A percentile compares a stretch with the other conserved stretches of the same genome.
phyloP scores from a whole-genome alignment of 2,113 vertebrate species.

The Zosterops lateralis region DNA sequence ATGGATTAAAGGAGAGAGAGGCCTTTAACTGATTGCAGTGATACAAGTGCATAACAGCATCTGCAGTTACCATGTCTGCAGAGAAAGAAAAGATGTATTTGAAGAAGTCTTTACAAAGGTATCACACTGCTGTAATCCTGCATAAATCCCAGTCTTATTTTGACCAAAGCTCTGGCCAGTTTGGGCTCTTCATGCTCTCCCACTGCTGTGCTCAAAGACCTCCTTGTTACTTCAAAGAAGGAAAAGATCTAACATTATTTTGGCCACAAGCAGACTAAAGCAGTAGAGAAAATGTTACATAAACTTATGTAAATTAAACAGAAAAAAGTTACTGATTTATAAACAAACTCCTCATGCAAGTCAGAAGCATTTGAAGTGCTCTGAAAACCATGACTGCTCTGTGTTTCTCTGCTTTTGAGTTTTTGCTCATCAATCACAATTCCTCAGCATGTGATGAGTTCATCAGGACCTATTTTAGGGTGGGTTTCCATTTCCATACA shows the following conservation, averaged over 20 bases:
- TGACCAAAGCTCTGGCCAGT: neutral
- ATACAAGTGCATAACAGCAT: neutral
- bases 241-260: neutral
- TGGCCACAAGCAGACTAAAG: neutral
- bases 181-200: neutral
- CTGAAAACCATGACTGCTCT: neutral
- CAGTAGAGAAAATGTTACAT: neutral
- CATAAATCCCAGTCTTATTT: neutral
- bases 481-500: neutral
- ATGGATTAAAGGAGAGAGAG: neutral
- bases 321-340: neutral
- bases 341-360: neutral
- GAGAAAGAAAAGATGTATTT: neutral
- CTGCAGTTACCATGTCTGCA: neutral
- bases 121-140: neutral
- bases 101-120: neutral
- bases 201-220: neutral
- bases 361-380: neutral
- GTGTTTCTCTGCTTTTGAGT: neutral
- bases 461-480: neutral
- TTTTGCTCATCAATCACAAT: neutral
- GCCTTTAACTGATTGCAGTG: neutral
- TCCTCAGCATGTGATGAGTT: rapidly evolving
- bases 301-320: neutral
- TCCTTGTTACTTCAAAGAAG: neutral